Evolutionary conservation across 2,113 vertebrate species (phyloP).

Genomic region (Myanophis thanlyinensis): DNA sequence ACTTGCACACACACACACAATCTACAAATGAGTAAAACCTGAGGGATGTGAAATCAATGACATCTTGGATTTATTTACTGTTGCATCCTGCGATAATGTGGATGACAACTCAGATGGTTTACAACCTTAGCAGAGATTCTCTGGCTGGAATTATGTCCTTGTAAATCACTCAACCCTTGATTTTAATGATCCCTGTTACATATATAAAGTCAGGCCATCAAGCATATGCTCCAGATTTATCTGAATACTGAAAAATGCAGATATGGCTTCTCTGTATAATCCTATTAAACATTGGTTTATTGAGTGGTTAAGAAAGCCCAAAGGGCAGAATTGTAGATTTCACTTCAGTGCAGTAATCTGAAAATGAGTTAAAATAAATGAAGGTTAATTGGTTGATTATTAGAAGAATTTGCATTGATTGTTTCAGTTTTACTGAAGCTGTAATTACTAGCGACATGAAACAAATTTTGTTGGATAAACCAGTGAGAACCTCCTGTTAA

Average conservation of each 20-base stretch:
- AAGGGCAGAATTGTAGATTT: conserved; percentile 35
- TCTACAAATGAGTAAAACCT: neutral
- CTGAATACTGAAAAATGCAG: conserved; percentile 34
- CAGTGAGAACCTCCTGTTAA: neutral
- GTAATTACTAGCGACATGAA: neutral
- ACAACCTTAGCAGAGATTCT: conserved; percentile 10
- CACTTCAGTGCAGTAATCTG: neutral
- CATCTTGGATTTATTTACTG: conserved; percentile 29
- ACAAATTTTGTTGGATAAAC: neutral
- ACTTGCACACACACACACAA: neutral
- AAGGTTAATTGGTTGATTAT: conserved; percentile 7
- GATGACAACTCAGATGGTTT: conserved; percentile 37
- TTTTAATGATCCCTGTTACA: conserved; percentile 20
- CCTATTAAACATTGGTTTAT: conserved; percentile 42
- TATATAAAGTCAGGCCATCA: conserved; percentile 27
- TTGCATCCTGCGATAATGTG: conserved; percentile 8
- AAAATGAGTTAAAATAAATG: conserved; percentile 26
- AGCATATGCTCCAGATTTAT: conserved; percentile 33
- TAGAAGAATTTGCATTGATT: neutral
- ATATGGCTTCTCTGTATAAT: conserved; percentile 41
- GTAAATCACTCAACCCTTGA: conserved; percentile 43
- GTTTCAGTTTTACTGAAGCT: neutral
- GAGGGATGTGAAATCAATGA: conserved; percentile 12
- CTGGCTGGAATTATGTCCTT: conserved; percentile 30
- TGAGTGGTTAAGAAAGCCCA: conserved; percentile 26